Conservation (phyloP, 2,797 vertebrate genomes). For the Oophaga sylvatica region DNA sequence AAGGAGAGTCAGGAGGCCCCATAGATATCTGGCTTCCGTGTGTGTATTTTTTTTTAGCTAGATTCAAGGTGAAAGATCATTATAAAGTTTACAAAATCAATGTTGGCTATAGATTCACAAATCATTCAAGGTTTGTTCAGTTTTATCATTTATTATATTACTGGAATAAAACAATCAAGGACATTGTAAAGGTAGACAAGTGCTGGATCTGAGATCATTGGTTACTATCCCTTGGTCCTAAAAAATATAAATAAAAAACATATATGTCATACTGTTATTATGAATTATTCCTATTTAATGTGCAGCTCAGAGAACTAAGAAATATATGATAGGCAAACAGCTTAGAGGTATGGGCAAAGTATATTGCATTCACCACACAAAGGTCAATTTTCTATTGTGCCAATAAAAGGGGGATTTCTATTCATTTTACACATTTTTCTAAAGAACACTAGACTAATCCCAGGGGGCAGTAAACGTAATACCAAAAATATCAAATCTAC, state of each 20-base stretch:
- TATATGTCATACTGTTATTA: not conserved
- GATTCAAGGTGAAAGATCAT: too few species aligned
- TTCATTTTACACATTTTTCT: not conserved
- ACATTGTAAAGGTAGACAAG: not conserved
- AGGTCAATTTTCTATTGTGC: too few species aligned
- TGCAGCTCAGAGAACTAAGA: not conserved
- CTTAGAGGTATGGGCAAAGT: not conserved
- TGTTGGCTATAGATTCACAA: not conserved
- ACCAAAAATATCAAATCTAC: not conserved
- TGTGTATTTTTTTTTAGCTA: too few species aligned
- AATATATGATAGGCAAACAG: not conserved
- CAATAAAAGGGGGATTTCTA: too few species aligned
- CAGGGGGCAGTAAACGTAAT: not conserved
- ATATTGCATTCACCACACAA: not conserved
- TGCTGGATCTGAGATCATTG: conserved; percentile 14
- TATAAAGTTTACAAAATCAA: too few species aligned
- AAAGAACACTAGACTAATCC: not conserved
- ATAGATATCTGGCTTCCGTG: too few species aligned
- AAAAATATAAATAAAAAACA: conserved; percentile 21
- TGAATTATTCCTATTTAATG: not conserved
- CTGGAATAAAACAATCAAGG: not conserved
- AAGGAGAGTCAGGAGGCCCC: too few species aligned
- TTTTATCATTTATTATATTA: not conserved
- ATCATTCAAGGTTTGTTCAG: not conserved
- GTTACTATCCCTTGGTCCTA: conserved; percentile 10